phyloP scores from a whole-genome alignment of 2,888 invertebrate species.

The Antitype chi region DNA sequence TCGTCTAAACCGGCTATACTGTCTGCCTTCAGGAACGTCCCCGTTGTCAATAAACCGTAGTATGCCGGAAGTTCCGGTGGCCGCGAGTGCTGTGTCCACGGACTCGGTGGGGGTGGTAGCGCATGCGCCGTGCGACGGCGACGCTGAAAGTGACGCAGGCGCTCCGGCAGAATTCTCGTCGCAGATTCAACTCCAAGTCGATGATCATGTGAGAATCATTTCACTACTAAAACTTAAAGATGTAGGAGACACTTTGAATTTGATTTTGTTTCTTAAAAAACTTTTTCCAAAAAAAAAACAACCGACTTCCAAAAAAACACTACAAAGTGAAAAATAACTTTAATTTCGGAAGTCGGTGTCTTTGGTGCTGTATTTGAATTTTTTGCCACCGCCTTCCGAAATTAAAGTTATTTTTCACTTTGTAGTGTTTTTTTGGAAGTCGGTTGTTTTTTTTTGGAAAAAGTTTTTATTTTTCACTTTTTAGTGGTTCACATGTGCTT shows the following conservation, averaged over 20 bases:
- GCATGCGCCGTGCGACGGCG: slow-evolving; percentile 67
- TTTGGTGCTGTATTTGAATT: too few relatives aligned
- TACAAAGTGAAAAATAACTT: too few relatives aligned
- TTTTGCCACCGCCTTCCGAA: too few relatives aligned
- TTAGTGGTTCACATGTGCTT: too few relatives aligned
- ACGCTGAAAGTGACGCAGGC: slow-evolving; percentile 71
- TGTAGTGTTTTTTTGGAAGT: too few relatives aligned
- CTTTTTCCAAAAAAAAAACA: too few relatives aligned
- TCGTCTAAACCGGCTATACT: neutral
- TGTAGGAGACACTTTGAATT: neutral
- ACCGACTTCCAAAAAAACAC: too few relatives aligned
- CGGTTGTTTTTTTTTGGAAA: too few relatives aligned
- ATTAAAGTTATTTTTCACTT: too few relatives aligned
- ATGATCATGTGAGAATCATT: slow-evolving; percentile 72
- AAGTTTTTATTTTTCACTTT: too few relatives aligned
- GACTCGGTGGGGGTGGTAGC: slow-evolving; percentile 85
- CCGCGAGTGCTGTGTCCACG: slow-evolving; percentile 78
- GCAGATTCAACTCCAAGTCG: slow-evolving; percentile 75
- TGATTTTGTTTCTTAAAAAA: neutral
- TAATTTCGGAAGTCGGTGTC: too few relatives aligned
- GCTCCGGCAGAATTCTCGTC: slow-evolving; percentile 72
- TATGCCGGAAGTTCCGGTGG: slow-evolving; percentile 43
- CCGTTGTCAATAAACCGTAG: slow-evolving; percentile 70
- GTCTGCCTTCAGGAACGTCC: slow-evolving; percentile 68
- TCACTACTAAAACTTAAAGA: neutral